These are phyloP conservation scores for Moxostoma hubbsi DNA, from an alignment of 2,797 vertebrate genomes.

Conservation along the genomic window DNA sequence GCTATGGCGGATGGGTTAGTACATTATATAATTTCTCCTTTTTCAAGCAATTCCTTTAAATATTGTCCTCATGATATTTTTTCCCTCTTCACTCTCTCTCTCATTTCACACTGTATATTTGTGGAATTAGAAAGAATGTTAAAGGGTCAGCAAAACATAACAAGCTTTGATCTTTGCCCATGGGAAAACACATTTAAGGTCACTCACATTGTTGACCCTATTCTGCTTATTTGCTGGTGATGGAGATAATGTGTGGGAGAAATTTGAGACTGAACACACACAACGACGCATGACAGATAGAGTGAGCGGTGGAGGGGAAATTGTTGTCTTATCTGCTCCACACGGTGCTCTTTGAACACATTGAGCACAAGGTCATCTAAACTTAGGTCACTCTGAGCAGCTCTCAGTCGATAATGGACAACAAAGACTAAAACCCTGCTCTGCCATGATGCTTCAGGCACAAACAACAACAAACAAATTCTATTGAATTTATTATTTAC, in stretches of 20 bases:
- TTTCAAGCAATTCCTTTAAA: too few species aligned
- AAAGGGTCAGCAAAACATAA: background rate
- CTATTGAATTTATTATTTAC: conserved; percentile 9
- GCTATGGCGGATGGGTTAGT: too few species aligned
- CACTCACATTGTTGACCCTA: conserved; percentile 9
- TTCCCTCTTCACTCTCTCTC: background rate
- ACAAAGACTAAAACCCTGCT: conserved; percentile 21
- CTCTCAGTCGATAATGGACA: conserved; percentile 34
- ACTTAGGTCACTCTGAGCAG: conserved; percentile 26
- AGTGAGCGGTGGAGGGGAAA: conserved; percentile 32
- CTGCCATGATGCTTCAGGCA: conserved; percentile 10
- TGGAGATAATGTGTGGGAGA: conserved; percentile 18
- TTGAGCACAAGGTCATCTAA: conserved; percentile 40
- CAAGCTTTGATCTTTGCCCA: conserved; percentile 4
- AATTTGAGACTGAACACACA: conserved; percentile 10
- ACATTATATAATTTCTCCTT: too few species aligned
- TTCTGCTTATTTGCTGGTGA: conserved; percentile 34
- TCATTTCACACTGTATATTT: conserved; percentile 1
- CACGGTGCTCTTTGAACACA: conserved; percentile 27
- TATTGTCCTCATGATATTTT: too few species aligned
- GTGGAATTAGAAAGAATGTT: background rate
- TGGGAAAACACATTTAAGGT: conserved; percentile 6
- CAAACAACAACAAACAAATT: conserved; percentile 25
- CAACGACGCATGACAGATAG: conserved; percentile 30
- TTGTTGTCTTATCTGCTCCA: conserved; percentile 42